Conservation (phyloP, 2,797 vertebrate species). For the Leptodactylus fallax region DNA sequence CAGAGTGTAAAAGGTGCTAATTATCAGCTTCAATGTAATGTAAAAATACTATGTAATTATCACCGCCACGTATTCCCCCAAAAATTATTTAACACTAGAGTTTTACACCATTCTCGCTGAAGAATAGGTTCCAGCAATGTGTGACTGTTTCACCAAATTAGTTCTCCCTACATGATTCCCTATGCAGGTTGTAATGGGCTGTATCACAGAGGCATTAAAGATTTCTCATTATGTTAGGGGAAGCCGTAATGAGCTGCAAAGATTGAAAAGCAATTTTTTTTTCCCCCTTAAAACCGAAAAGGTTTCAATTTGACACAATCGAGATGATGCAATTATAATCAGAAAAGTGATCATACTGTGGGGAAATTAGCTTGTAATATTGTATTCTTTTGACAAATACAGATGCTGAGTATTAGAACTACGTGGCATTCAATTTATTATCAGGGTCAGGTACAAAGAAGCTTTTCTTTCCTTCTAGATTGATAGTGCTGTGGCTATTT, state of each 20-base stretch:
- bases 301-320: constrained; percentile 54
- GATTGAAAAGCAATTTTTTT: constrained; percentile 54
- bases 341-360: constrained; percentile 54
- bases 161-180: constrained; percentile 51
- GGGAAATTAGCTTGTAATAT: constrained; percentile 58
- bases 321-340: constrained; percentile 57
- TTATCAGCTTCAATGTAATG: constrained; percentile 37
- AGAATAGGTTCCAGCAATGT: constrained; percentile 46
- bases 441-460: constrained; percentile 56
- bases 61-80: constrained; percentile 40
- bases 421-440: constrained; percentile 33
- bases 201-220: constrained; percentile 48
- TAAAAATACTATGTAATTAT: constrained; percentile 58
- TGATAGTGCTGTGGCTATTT: neutral
- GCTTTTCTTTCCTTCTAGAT: constrained; percentile 13
- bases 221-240: constrained; percentile 57
- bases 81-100: constrained; percentile 53
- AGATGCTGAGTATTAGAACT: constrained; percentile 55
- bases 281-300: constrained; percentile 22
- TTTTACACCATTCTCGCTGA: constrained; percentile 29
- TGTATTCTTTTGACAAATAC: constrained; percentile 56
- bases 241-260: constrained; percentile 50
- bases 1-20: constrained; percentile 31
- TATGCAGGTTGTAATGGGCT: constrained; percentile 41
- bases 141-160: constrained; percentile 57